Evolutionary conservation across 2,888 invertebrate genomes (phyloP), one percentile per base, ranked within the genome.

Genomic region (Eupithecia subfuscata): DNA sequence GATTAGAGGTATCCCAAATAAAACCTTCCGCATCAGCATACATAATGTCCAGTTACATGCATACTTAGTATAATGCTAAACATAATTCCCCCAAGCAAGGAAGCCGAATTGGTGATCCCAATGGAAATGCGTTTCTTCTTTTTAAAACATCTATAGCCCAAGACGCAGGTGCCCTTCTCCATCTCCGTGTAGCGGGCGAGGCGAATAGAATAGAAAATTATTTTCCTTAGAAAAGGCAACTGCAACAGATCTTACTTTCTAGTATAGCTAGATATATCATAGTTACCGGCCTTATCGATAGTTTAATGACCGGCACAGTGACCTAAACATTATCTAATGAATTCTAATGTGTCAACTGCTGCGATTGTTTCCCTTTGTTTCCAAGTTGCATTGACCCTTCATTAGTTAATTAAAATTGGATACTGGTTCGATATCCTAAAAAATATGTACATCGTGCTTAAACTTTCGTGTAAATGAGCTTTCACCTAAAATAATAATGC

Each of bases 251-350:
- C 16, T 16, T 52, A n/a, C 22, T 22, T 56, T 60, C 60, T 25
- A 60, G 14, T 25, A 12, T 25, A 56, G 56, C 60, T 60, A 60
- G 60, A 60, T 25, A 63, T 63, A 34, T 16, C 34, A 18, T 16
- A 64, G 22, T 40, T 65, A 43, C 16, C 67, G 43, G n/a, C 65
- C 70, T 73, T 77, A 77, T 75, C 75, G 65, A 68, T 70, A 77
- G 77, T 77, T 77, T 75, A 77, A 73, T 75, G 77, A 77, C 82
- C 82, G 84, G 73, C 82, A 83, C 71, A 84, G 76, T 87, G 78
- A 85, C 84, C 86, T 80, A 79, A 74, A 77, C 82, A 80, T 80
- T 86, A 83, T 83, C 84, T 81, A 75, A 75, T 75, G 70, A 77
- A 56, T 73, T 83, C 83, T 82, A 75, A 78, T 75, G 71, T 80